These are phyloP conservation scores for Drosophila paulistorum DNA, from an alignment of 1,140 invertebrate species.

Conservation along the genomic window DNA sequence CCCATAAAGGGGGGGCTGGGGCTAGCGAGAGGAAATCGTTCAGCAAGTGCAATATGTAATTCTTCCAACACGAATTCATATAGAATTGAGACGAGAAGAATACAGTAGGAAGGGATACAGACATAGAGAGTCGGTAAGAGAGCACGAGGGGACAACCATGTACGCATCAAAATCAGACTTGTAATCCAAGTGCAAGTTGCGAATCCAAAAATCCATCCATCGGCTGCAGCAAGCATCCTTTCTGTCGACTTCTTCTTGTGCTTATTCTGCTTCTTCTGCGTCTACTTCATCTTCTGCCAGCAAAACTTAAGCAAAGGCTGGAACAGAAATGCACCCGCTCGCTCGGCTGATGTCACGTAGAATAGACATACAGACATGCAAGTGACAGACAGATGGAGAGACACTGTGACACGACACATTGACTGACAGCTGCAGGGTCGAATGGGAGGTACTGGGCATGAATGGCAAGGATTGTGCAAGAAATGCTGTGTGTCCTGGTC, in stretches of 20 bases:
- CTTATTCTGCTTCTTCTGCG: constrained; percentile 26
- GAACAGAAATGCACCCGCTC: constrained; percentile 43
- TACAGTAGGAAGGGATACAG: constrained; percentile 13
- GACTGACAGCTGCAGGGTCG: constrained; percentile 81
- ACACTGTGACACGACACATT: constrained; percentile 82
- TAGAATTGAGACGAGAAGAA: neutral
- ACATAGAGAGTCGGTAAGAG: neutral
- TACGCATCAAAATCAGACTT: constrained; percentile 82
- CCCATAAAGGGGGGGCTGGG: constrained; percentile 49
- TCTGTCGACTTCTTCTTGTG: constrained; percentile 31
- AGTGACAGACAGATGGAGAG: constrained; percentile 82
- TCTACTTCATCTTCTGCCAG: constrained; percentile 35
- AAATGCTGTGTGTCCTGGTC: constrained; percentile 35
- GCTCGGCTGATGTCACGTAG: constrained; percentile 79
- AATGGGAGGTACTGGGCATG: constrained; percentile 31
- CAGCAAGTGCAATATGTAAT: constrained; percentile 49
- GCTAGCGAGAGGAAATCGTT: constrained; percentile 3
- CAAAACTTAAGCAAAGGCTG: constrained; percentile 46
- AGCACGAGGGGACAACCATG: constrained; percentile 54
- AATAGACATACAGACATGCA: constrained; percentile 79
- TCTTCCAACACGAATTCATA: constrained; percentile 18
- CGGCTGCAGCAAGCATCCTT: constrained; percentile 61
- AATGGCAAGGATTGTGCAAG: constrained; percentile 68
- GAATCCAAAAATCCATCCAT: constrained; percentile 81
- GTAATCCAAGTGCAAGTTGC: constrained; percentile 81